Evolutionary conservation across 2,113 vertebrate genomes (phyloP), one percentile per base, ranked within the genome.

Genomic region (Chionodraco myersi): DNA sequence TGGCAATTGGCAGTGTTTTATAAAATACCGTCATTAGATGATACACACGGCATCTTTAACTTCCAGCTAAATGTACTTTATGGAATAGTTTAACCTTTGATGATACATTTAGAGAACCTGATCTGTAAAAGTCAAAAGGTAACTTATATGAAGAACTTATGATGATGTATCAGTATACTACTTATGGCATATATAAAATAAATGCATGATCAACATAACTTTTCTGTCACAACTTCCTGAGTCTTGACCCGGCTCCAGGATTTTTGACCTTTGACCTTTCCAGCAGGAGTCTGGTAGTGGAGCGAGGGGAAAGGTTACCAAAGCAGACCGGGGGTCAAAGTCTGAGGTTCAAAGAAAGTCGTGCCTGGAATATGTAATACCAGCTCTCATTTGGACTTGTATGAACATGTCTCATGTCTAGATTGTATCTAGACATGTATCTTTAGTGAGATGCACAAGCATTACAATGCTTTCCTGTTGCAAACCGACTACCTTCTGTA

Each of bases 201-300:
- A 72, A 65, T 54, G 2, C 70, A 69, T 57, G 13, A 5, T 63
- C 26, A 26, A 16, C 51, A 34, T 23, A 59, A 26, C 15, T 7
- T 41, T 60, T 26, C 3, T 71, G 36, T 72, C 36, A 41, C 7
- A 41, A 8, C 36, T 41, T 5, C 6, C 36, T 7, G 36, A 4
- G 14, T 49, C 23, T 53, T 41, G 36, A 41, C 36, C 7, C 5
- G 36, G 36, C 41, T 15, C 8, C 9, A 12, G 49, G 51, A n/a
- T 56, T 72, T 23, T 44, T 68, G 54, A 6, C 18, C 23, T 80
- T 61, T 68, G 80, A 86, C 62, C 41, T 76, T 62, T 77, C 30
- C 47, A 41, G 58, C 69, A 62, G 36, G 10, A 47, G 61, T 66
- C 10, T 62, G 47, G 15, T 14, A 2, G 6, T 41, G 10, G 26